Evolutionary conservation across 2,888 invertebrate species (phyloP), one percentile per base, ranked within the genome.

Genomic region (Hypolimnas misippus): DNA sequence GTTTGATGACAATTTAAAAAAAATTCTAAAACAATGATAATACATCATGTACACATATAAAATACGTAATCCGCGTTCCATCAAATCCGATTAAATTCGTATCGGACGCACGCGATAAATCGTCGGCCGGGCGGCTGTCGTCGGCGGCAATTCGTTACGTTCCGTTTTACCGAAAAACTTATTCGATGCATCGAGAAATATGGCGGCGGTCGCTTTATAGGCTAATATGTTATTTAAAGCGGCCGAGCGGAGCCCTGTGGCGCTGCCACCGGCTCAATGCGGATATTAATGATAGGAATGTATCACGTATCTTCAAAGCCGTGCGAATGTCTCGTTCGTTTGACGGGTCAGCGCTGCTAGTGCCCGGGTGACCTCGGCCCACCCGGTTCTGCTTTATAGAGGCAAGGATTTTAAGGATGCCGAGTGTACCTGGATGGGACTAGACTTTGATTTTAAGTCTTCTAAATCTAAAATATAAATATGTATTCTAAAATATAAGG

Each of bases 91-190:
- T 88, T 88, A 87, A 78, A 72, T 76, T 73, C 71, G 79, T 75
- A 81, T 85, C 83, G 87, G 85, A 83, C 84, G 87, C 85, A 78
- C 75, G 77, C 86, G 81, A 89, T 91, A 89, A 89, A 91, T 90
- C 86, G 76, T 83, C 71, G 63, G 67, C 69, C 68, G 73, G 71
- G 75, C 80, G 78, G 75, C 83, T 86, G 89, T 88, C 89, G 79
- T 84, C 89, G 86, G 77, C 82, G 74, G 68, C 79, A 81, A 87
- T 87, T 87, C 87, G 87, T 84, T 86, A 83, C 86, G 87, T 84
- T 76, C 81, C 80, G 84, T 79, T 84, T 86, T 85, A 86, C 85
- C 84, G 81, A 84, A 84, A 82, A 65, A 57, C 49, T 66, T 61
- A 68, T 68, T 68, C 67, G 70, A 65, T 66, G 63, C 65, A 63